These are phyloP conservation scores for Euschistus heros DNA, from an alignment of 1,140 invertebrate genomes.

Conservation along the genomic window DNA sequence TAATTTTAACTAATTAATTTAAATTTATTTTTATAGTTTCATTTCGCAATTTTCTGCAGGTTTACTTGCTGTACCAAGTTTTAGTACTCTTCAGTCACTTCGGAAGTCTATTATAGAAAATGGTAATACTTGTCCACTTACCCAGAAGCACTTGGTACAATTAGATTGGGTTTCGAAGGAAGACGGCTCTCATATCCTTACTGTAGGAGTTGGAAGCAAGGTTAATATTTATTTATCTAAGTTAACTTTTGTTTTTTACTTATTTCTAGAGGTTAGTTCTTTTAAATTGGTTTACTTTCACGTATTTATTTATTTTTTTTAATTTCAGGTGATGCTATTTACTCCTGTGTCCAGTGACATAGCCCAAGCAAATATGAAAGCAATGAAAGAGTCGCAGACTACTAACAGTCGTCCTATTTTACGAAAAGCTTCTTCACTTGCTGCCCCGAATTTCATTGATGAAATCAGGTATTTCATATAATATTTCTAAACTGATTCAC, in stretches of 20 bases:
- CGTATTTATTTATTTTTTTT: background rate
- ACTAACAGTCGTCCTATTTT: conserved; percentile 64
- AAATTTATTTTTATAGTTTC: background rate
- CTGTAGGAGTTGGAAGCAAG: conserved; percentile 90
- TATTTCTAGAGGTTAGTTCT: background rate
- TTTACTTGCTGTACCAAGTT: conserved; percentile 79
- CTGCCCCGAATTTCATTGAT: conserved; percentile 70
- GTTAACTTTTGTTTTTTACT: background rate
- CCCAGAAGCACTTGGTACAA: conserved; percentile 77
- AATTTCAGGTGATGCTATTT: conserved; percentile 54
- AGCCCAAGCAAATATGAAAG: conserved; percentile 82
- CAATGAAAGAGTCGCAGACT: conserved; percentile 69
- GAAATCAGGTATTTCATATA: conserved; percentile 63
- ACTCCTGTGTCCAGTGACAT: conserved; percentile 78
- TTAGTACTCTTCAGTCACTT: conserved; percentile 81
- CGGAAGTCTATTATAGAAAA: conserved; percentile 81
- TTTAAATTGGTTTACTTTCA: background rate
- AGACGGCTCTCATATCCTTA: conserved; percentile 95
- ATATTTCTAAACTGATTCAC: too few relatives aligned
- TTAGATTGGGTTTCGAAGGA: conserved; percentile 99
- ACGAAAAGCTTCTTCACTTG: conserved; percentile 74
- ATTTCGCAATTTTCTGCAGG: conserved; percentile 35
- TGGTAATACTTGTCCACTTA: conserved; percentile 77
- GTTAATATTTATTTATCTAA: conserved; percentile 29
- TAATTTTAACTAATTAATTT: background rate